Evolutionary conservation across 23 tunicate species (phyloP).

Genomic region (Oikopleura albicans): DNA sequence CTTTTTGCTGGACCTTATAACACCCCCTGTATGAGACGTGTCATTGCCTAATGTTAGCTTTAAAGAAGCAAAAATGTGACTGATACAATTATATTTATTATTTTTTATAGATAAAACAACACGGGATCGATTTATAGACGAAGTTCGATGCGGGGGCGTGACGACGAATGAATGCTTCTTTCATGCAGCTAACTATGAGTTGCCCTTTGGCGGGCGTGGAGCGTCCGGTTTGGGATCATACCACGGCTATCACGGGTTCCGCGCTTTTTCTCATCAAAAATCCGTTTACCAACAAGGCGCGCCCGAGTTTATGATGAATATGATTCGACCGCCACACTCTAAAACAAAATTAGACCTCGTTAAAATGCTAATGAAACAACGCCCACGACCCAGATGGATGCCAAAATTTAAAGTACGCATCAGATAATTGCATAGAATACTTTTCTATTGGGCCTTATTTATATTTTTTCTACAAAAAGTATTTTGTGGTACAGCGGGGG

Average conservation of each 20-base stretch:
- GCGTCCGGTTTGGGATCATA: constrained; percentile 52
- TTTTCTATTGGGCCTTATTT: too few species aligned
- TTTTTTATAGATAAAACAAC: not conserved
- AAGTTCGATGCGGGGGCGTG: constrained; percentile 30
- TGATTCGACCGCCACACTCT: constrained; percentile 38
- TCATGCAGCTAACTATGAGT: constrained; percentile 24
- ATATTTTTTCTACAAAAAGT: too few species aligned
- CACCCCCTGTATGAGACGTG: too few species aligned
- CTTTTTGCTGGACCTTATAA: too few species aligned
- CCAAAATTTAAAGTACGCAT: not conserved
- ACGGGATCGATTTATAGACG: not conserved
- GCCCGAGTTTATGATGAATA: constrained; percentile 25
- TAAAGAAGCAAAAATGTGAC: too few species aligned
- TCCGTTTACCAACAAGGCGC: constrained; percentile 24
- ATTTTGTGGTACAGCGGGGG: too few species aligned
- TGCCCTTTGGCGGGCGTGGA: constrained; percentile 77
- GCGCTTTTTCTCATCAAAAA: constrained; percentile 33
- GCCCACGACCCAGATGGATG: constrained; percentile 3
- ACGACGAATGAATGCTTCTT: constrained; percentile 37
- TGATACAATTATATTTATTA: too few species aligned
- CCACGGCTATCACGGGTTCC: constrained; percentile 47
- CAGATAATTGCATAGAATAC: too few species aligned
- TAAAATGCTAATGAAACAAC: constrained; percentile 15
- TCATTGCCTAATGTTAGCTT: too few species aligned
- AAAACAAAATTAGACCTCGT: constrained; percentile 19